These are phyloP conservation scores for Ormia ochracea DNA, from an alignment of 2,888 invertebrate genomes.

Conservation along the genomic window DNA sequence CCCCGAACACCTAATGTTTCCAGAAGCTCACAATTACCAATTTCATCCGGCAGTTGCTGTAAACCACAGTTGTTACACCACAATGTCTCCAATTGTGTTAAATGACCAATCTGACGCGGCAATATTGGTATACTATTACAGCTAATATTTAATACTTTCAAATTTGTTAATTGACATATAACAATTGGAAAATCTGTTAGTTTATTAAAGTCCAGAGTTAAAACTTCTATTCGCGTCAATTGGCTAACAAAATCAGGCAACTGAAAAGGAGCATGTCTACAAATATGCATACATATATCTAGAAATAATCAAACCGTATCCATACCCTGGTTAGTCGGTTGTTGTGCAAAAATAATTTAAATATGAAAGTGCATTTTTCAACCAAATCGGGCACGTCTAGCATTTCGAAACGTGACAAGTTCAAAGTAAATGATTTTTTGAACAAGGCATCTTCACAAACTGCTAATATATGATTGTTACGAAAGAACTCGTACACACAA, in stretches of 20 bases:
- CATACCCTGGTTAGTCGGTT: constrained; percentile 79
- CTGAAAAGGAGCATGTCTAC: constrained; percentile 55
- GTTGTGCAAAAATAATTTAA: constrained; percentile 81
- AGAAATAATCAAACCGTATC: constrained; percentile 61
- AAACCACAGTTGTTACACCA: constrained; percentile 83
- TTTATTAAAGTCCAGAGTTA: constrained; percentile 83
- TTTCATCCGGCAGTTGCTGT: constrained; percentile 80
- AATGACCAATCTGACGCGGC: constrained; percentile 80
- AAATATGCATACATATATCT: not conserved
- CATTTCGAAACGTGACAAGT: constrained; percentile 82
- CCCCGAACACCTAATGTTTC: constrained; percentile 83
- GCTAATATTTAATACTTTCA: constrained; percentile 82
- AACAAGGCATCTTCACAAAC: constrained; percentile 82
- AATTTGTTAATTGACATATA: constrained; percentile 79
- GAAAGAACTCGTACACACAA: constrained; percentile 82
- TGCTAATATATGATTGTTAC: constrained; percentile 82
- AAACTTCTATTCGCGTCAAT: constrained; percentile 79
- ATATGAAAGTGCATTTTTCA: constrained; percentile 79
- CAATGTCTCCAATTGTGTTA: constrained; percentile 81
- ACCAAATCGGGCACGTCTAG: constrained; percentile 80
- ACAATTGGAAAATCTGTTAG: constrained; percentile 80
- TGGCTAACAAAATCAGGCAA: constrained; percentile 78
- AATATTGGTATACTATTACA: constrained; percentile 81
- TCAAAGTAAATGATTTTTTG: constrained; percentile 80
- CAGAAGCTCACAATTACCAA: constrained; percentile 80